Base-by-base conservation (phyloP, 2,113 vertebrate genomes). In the Leuciscus idus region DNA sequence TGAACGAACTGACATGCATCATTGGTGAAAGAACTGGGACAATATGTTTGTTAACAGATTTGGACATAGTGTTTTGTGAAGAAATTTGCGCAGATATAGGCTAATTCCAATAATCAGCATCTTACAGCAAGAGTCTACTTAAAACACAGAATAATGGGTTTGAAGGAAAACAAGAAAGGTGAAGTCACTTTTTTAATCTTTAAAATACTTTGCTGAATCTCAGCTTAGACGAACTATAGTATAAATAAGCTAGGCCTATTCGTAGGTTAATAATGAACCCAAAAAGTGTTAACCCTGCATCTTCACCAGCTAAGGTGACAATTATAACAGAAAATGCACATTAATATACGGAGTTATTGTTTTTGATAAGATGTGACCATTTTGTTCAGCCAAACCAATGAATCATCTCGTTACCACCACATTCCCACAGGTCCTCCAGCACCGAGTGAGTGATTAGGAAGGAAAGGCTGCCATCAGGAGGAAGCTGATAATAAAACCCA, bases 401-500 rank as follows among this genome's bases (percentile, higher is more conserved):
- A 70, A 30, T 75, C 4, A 48, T 61, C 72, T 36, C 2, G 46
- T 64, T 55, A 23, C 13, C 57, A 68, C 5, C 57, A 73, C 59
- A 75, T 77, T 61, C 66, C 23, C 11, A 12, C 13, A 36, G 43
- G 48, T 78, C 52, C 12, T 70, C 33, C 6, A 48, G 46, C 78
- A 62, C 66, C 70, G 46, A 83, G 28, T 84, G 55, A 88, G 84
- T 77, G 82, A 87, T 36, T 72, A 68, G 87, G 86, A 88, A 87
- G 89, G 85, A 90, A 90, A 85, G 61, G 33, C 80, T 48, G 59
- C 75, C 59, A 81, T 84, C 75, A 64, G 89, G 85, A 87, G 85
- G 89, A 87, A 88, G 48, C 85, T 81, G 89, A 90, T 90, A 88
- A 90, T 39, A 50, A 87, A 26, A 52, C 82, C 36, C n/a, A 88